Base-by-base conservation (phyloP, 2,888 invertebrate genomes). In the Cepaea hortensis region DNA sequence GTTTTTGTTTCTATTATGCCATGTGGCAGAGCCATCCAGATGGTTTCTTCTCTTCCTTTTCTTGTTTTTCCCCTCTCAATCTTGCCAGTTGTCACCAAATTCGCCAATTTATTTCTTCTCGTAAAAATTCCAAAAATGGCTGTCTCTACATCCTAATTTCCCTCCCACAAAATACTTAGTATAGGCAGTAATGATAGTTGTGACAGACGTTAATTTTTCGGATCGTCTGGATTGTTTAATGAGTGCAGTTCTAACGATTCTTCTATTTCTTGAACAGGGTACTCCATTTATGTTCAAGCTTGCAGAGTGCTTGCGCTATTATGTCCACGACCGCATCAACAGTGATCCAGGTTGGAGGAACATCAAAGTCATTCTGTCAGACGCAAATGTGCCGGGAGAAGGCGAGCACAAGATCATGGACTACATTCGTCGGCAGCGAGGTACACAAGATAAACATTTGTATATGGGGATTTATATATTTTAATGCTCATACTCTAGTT, bases 391-490 rank as follows among this genome's bases (percentile, higher is more conserved):
- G 7, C 94, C 94, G 0, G 95, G 95, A 5, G 95, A 95, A 88
- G 95, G 99, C 0, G 99, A 99, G 95, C 99, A 99, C 94, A 99
- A 99, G 95, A 99, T 99, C 91, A 99, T 99, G 99, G 99, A 99
- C 95, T 99, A 96, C 94, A 98, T 99, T 91, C 96, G 99, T n/a
- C 96, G 96, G 92, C 99, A 99, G 95, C 96, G 99, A 94, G 97
- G 97, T 96, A 94, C 92, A 35, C 68, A 68, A 9, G 13, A 68
- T 0, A 9, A 68, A 68, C 18, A 15, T 6, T 20, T 20, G 4
- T 15, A 20, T n/a, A 15, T 68, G 11, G 15, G 5, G 18, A 18
- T 3, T n/a, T 68, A 6, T 18, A 55, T 9, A 55, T 55, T 1
- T 55, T 55, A 55, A 55, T 55, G 55, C 55, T 55, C 11, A 11